These are phyloP conservation scores for Amphiprion percula DNA, from an alignment of 2,113 vertebrate genomes.

Conservation along the genomic window DNA sequence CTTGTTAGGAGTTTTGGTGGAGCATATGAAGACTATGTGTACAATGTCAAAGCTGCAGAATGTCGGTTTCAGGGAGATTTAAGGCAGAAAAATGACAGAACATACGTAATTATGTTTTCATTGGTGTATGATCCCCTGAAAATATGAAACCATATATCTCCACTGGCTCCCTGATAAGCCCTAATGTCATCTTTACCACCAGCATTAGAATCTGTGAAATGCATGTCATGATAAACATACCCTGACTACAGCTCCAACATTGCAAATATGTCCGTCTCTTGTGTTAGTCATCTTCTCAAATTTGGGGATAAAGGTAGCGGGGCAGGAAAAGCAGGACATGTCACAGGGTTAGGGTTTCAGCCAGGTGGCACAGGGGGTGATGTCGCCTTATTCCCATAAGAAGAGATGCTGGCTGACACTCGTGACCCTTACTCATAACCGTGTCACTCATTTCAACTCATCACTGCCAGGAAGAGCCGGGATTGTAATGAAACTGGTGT, in stretches of 20 bases:
- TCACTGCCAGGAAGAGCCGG: neutral
- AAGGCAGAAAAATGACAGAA: too few relatives aligned
- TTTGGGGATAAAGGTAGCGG: neutral
- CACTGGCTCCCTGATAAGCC: neutral
- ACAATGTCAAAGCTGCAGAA: neutral
- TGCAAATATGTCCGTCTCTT: constrained; percentile 7
- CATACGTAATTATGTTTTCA: too few relatives aligned
- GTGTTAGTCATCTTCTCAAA: neutral
- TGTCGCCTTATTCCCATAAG: neutral
- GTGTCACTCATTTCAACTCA: constrained; percentile 14
- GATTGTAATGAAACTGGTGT: neutral
- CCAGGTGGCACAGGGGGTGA: constrained; percentile 20
- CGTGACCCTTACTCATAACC: neutral
- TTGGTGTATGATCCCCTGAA: too few relatives aligned
- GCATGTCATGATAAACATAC: constrained; percentile 41
- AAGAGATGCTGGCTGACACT: constrained; percentile 24
- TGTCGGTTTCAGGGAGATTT: too few relatives aligned
- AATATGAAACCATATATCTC: neutral
- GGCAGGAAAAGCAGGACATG: constrained; percentile 10
- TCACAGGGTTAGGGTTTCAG: constrained; percentile 31
- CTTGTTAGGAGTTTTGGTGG: neutral
- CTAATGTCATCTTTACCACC: neutral
- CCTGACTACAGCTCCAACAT: neutral
- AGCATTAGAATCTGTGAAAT: constrained; percentile 32
- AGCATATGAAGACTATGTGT: neutral